A percentile compares a stretch with the other conserved stretches of the same genome.
Conservation (phyloP, 2,113 vertebrate genomes). For the Labrus mixtus region DNA sequence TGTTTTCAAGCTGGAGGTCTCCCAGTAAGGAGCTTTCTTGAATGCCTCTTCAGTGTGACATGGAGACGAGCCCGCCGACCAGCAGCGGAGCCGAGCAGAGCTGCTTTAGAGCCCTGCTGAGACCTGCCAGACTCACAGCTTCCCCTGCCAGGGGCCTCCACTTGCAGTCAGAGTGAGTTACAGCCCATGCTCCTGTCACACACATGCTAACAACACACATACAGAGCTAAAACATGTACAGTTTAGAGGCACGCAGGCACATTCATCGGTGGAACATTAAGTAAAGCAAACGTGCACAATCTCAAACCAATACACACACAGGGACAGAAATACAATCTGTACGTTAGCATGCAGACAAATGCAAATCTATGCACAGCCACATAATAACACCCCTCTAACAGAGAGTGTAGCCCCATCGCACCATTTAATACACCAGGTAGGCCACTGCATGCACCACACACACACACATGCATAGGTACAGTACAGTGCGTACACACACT, state of each 20-base stretch:
- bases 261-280: constrained; percentile 4
- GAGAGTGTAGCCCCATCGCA: too few relatives aligned
- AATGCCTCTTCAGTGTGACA: constrained; percentile 54
- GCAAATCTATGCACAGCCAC: constrained; percentile 7
- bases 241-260: constrained; percentile 37
- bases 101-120: constrained; percentile 63
- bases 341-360: background rate
- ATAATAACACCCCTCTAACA: constrained; percentile 4
- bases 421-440: too few relatives aligned
- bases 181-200: constrained; percentile 47
- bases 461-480: background rate
- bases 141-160: constrained; percentile 58
- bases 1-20: constrained; percentile 60
- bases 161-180: constrained; percentile 68
- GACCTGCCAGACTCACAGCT: constrained; percentile 66
- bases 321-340: background rate
- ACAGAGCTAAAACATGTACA: constrained; percentile 23
- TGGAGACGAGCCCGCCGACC: constrained; percentile 38
- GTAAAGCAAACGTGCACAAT: background rate
- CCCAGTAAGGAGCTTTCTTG: constrained; percentile 54
- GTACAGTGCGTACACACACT: constrained; percentile 18
- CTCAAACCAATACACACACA: constrained; percentile 10
- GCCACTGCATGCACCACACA: constrained; percentile 3
- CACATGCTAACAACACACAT: constrained; percentile 34
- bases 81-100: constrained; percentile 53